A percentile compares a stretch with the other conserved stretches of the same genome.
These are phyloP conservation scores for Gryllus longicercus DNA, from an alignment of 2,888 invertebrate genomes.

Conservation along the genomic window DNA sequence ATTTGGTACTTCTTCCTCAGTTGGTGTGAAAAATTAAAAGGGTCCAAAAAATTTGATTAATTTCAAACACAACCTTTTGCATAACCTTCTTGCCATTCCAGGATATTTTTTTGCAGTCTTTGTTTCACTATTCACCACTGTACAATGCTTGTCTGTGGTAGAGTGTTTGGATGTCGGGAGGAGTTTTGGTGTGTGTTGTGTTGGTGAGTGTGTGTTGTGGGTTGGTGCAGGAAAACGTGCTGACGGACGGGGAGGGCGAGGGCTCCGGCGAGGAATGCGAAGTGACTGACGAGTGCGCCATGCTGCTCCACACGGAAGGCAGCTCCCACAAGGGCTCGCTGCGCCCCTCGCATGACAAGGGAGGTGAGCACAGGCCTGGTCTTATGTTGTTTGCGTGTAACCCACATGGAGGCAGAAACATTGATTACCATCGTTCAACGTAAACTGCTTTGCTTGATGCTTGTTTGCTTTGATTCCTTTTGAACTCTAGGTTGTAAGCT, in stretches of 20 bases:
- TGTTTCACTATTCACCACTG: neutral
- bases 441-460: no score
- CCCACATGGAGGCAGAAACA: no score
- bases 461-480: no score
- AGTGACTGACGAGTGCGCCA: conserved; percentile 68
- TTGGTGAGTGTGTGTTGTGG: neutral
- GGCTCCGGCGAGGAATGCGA: conserved; percentile 42
- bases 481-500: no score
- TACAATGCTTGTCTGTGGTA: conserved; percentile 21
- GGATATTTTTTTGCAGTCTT: no score
- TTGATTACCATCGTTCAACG: no score
- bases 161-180: conserved; percentile 20
- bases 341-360: conserved; percentile 17
- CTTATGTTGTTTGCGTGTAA: neutral
- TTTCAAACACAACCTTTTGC: no score
- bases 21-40: no score
- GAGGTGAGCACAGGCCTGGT: neutral
- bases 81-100: no score
- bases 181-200: neutral
- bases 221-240: conserved; percentile 52
- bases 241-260: conserved; percentile 54
- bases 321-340: conserved; percentile 17
- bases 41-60: no score
- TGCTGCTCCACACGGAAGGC: conserved; percentile 55
- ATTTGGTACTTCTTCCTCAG: no score